Evolutionary conservation across 2,797 vertebrate species (phyloP).

Genomic region (Silurus aristotelis): DNA sequence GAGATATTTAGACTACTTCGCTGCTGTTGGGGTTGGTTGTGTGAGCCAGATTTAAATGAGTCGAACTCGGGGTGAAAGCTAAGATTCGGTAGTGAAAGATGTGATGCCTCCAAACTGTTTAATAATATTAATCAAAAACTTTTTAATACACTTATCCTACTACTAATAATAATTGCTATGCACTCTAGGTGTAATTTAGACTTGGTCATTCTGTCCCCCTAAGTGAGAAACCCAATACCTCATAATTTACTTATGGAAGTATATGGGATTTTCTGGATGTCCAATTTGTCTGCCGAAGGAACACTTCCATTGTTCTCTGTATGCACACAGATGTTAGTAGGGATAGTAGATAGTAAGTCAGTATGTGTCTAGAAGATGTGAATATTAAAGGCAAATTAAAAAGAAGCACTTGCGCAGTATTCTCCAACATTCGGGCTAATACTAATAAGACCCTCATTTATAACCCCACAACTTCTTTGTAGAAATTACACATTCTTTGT

Average conservation of each 20-base stretch:
- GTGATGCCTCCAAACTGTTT: not conserved
- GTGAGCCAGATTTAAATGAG: not conserved
- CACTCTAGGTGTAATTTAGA: not conserved
- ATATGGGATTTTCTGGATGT: not conserved
- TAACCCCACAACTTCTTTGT: no score
- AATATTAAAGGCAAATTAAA: no score
- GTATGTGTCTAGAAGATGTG: no score
- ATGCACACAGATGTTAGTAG: no score
- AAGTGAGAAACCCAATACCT: not conserved
- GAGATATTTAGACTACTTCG: not conserved
- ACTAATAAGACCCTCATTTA: not conserved
- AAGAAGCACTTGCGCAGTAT: no score
- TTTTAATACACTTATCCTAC: no score
- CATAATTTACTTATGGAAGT: not conserved
- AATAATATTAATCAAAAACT: not conserved
- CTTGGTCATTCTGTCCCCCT: not conserved
- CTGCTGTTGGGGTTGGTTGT: not conserved
- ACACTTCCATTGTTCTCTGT: no score
- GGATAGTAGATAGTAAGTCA: no score
- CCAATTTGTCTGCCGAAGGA: no score
- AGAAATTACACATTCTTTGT: no score
- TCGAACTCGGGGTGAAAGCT: not conserved
- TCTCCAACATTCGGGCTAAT: no score
- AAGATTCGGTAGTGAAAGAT: not conserved
- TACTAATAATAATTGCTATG: not conserved